Evolutionary conservation across 92 coral and sea anemone species (phyloP).

Genomic region (Phenganax marumi): DNA sequence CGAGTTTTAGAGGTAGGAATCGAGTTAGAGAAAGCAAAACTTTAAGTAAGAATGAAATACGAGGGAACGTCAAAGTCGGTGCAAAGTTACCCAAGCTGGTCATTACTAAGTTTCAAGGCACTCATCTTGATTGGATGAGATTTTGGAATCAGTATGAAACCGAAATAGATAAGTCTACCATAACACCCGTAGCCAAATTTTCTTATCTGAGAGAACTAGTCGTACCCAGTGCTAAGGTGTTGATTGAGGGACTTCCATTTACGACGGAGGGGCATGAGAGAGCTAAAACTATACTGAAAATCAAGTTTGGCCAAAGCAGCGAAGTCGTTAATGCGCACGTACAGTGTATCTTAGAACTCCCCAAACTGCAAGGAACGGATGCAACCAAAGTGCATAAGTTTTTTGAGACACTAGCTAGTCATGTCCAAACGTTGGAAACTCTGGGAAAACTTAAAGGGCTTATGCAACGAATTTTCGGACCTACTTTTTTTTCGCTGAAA

Average conservation of each 20-base stretch:
- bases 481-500: too few species aligned
- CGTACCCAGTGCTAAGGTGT: conserved; percentile 38
- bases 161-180: conserved; percentile 53
- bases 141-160: conserved; percentile 63
- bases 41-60: conserved; percentile 12
- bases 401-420: conserved; percentile 24
- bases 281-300: conserved; percentile 31
- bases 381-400: conserved; percentile 52
- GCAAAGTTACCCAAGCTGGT: conserved; percentile 53
- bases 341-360: conserved; percentile 44
- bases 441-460: conserved; percentile 41
- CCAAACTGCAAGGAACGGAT: conserved; percentile 44
- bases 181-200: conserved; percentile 53
- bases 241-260: conserved; percentile 47
- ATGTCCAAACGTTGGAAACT: conserved; percentile 57
- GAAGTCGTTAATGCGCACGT: conserved; percentile 57
- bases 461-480: too few species aligned
- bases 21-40: conserved; percentile 37
- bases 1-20: conserved; percentile 17
- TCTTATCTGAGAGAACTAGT: conserved; percentile 57
- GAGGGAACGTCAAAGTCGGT: background rate
- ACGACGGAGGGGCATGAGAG: conserved; percentile 46
- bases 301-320: conserved; percentile 56
- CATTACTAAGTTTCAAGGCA: conserved; percentile 60
- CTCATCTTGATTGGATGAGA: conserved; percentile 48